These are phyloP conservation scores for Cathartes aura DNA, from an alignment of 2,113 vertebrate species.

Conservation along the genomic window DNA sequence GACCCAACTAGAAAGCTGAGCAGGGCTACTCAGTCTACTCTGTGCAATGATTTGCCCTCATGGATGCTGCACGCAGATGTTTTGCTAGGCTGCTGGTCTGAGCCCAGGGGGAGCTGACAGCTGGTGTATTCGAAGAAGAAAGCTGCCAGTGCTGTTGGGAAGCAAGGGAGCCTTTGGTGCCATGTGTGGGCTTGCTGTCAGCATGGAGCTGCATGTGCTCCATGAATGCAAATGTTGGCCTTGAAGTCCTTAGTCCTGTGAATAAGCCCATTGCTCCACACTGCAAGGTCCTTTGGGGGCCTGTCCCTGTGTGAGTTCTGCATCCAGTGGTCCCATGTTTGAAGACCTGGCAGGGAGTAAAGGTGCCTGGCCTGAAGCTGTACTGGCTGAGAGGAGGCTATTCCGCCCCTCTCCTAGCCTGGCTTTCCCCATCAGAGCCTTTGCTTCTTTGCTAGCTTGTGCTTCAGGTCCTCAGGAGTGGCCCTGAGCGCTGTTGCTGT, in stretches of 20 bases:
- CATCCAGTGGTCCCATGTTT: rapidly evolving
- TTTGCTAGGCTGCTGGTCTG: not conserved
- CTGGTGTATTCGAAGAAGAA: not conserved
- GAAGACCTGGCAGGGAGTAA: not conserved
- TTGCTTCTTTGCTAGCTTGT: not conserved
- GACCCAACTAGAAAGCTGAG: not conserved
- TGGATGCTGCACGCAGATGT: not conserved
- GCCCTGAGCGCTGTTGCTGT: not conserved
- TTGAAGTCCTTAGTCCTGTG: not conserved
- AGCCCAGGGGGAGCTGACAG: not conserved
- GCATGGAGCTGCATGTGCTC: not conserved
- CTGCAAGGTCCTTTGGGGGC: rapidly evolving
- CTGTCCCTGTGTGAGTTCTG: not conserved
- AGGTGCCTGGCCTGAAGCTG: not conserved
- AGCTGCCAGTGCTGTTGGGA: not conserved
- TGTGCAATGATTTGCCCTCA: not conserved
- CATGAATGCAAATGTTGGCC: rapidly evolving
- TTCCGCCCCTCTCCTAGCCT: not conserved
- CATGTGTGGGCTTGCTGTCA: not conserved
- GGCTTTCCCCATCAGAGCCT: not conserved
- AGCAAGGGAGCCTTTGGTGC: not conserved
- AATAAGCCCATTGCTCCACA: not conserved
- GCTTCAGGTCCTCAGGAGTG: rapidly evolving
- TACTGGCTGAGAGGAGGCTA: not conserved
- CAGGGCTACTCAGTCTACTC: not conserved